These are phyloP conservation scores for Coilia nasus DNA, from an alignment of 2,797 vertebrate genomes.

Conservation along the genomic window DNA sequence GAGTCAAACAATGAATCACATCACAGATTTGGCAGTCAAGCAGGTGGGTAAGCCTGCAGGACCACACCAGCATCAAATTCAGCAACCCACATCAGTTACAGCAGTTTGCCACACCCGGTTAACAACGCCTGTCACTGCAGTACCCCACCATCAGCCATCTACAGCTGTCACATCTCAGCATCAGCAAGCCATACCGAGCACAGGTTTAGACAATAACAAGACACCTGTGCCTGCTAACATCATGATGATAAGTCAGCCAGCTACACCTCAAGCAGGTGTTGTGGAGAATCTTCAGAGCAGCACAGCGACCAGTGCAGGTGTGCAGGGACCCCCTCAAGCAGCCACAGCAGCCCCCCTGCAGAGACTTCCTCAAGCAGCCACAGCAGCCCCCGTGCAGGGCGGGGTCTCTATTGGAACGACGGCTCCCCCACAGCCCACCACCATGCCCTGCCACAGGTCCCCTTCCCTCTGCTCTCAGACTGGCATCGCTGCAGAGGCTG, in stretches of 20 bases:
- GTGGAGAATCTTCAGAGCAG: background rate
- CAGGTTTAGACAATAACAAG: conserved; percentile 7
- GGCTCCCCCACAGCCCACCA: background rate
- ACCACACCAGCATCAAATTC: background rate
- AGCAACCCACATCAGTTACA: background rate
- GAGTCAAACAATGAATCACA: conserved; percentile 40
- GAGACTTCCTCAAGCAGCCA: background rate
- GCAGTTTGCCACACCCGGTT: background rate
- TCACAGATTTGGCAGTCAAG: background rate
- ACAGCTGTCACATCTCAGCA: background rate
- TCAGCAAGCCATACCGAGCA: background rate
- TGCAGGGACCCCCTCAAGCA: background rate
- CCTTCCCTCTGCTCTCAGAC: background rate
- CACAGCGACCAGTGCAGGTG: background rate
- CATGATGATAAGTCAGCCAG: conserved; percentile 25
- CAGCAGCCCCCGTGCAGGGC: background rate
- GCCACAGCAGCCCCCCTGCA: background rate
- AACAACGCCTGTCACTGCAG: background rate
- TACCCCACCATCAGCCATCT: background rate
- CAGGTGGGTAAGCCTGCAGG: background rate
- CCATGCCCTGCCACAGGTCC: background rate
- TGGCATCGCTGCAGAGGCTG: background rate
- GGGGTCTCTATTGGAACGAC: background rate
- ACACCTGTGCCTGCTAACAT: background rate
- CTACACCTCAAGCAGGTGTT: background rate